Conservation (phyloP, 2,888 invertebrate species). For the Anthophora plumipes region DNA sequence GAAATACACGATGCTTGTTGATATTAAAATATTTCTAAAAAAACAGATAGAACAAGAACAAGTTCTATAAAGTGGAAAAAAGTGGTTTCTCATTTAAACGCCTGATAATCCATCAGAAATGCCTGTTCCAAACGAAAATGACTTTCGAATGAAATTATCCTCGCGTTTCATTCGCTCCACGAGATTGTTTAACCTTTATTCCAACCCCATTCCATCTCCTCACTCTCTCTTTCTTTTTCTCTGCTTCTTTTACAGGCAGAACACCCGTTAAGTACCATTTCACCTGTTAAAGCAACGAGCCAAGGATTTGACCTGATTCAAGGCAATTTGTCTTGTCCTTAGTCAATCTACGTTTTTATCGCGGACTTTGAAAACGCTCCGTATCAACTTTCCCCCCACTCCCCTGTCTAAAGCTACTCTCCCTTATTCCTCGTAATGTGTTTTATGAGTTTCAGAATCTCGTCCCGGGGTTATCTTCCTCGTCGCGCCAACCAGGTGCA, state of each 20-base stretch:
- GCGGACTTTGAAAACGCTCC: slow-evolving; percentile 28
- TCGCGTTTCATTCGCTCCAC: slow-evolving; percentile 19
- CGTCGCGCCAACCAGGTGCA: neutral
- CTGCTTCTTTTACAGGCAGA: neutral
- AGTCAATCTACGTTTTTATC: slow-evolving; percentile 47
- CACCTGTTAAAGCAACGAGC: slow-evolving; percentile 37
- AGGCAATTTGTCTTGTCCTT: slow-evolving; percentile 44
- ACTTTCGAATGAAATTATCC: slow-evolving; percentile 35
- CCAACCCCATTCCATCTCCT: neutral
- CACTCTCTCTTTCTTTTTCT: neutral
- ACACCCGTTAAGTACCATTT: slow-evolving; percentile 43
- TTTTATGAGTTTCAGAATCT: slow-evolving; percentile 42
- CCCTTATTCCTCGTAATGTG: slow-evolving; percentile 27
- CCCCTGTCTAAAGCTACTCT: neutral
- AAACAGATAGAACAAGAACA: too few species aligned
- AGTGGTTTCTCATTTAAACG: slow-evolving; percentile 8
- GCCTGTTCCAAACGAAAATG: slow-evolving; percentile 14
- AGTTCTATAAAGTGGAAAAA: too few species aligned
- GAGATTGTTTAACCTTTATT: slow-evolving; percentile 25
- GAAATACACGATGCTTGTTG: too few species aligned
- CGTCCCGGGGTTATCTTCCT: slow-evolving; percentile 10
- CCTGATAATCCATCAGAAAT: neutral
- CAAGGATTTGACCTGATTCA: slow-evolving; percentile 37
- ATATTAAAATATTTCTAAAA: too few species aligned
- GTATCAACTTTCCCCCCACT: slow-evolving; percentile 13